Evolutionary conservation across 1,140 invertebrate species (phyloP).

Genomic region (Teleogryllus occipitalis): DNA sequence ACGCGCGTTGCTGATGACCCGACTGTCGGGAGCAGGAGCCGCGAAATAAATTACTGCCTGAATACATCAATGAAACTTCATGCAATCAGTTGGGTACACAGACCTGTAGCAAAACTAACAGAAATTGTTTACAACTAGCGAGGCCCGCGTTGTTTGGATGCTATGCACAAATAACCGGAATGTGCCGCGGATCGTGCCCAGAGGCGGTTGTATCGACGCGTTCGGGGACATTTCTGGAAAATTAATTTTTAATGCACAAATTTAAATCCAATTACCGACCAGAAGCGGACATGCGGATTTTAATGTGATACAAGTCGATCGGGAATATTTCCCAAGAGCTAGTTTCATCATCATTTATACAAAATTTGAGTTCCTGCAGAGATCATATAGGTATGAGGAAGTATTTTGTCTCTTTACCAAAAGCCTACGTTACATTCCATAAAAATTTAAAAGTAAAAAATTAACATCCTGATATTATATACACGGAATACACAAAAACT

Average conservation of each 20-base stretch:
- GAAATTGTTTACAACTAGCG: slow-evolving; percentile 4
- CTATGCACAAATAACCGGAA: neutral
- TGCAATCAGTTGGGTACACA: neutral
- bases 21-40: too few relatives aligned
- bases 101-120: slow-evolving; percentile 1
- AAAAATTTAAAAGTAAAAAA: too few relatives aligned
- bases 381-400: too few relatives aligned
- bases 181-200: neutral
- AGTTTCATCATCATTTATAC: too few relatives aligned
- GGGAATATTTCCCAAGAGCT: too few relatives aligned
- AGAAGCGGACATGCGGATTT: neutral
- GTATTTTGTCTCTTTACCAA: too few relatives aligned
- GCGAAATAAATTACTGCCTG: neutral
- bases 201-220: too few relatives aligned
- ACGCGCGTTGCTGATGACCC: too few relatives aligned
- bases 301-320: neutral
- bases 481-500: too few relatives aligned
- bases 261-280: neutral
- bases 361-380: too few relatives aligned
- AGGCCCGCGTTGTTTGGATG: neutral
- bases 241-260: neutral
- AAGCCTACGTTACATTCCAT: too few relatives aligned
- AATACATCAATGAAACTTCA: slow-evolving; percentile 2
- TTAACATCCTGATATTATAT: too few relatives aligned
- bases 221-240: neutral